Conservation (phyloP, 2,888 invertebrate species). For the Hydroisotoma schaefferi region DNA sequence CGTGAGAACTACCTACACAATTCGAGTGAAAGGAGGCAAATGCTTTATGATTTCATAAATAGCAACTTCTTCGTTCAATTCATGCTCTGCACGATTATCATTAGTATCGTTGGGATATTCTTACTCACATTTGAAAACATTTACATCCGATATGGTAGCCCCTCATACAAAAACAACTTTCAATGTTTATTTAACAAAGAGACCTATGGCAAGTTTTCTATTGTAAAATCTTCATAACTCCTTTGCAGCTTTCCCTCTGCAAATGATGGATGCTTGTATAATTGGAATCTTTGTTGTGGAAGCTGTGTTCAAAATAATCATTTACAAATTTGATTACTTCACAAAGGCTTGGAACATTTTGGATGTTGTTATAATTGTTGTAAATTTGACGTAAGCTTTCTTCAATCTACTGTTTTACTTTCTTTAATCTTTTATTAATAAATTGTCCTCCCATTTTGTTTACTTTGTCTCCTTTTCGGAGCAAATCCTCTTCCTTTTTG, state of each 20-base stretch:
- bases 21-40: slow-evolving; percentile 33
- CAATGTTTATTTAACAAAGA: neutral
- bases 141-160: slow-evolving; percentile 34
- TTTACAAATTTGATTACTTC: slow-evolving; percentile 43
- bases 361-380: slow-evolving; percentile 40
- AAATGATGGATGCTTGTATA: slow-evolving; percentile 40
- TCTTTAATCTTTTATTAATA: no score
- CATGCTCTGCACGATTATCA: slow-evolving; percentile 41
- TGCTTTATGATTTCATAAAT: slow-evolving; percentile 43
- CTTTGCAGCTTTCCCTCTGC: slow-evolving; percentile 30
- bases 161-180: neutral
- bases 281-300: slow-evolving; percentile 45
- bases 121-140: slow-evolving; percentile 42
- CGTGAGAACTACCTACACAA: slow-evolving; percentile 41
- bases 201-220: no score
- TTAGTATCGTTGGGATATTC: slow-evolving; percentile 41
- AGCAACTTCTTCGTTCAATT: slow-evolving; percentile 36
- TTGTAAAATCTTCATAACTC: neutral
- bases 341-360: slow-evolving; percentile 38
- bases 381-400: slow-evolving; percentile 36
- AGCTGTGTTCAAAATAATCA: slow-evolving; percentile 41
- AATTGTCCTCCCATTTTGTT: no score
- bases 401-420: no score
- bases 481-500: no score
- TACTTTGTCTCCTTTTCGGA: no score